These are phyloP conservation scores for Gopherus evgoodei DNA, from an alignment of 2,113 vertebrate species.

Conservation along the genomic window DNA sequence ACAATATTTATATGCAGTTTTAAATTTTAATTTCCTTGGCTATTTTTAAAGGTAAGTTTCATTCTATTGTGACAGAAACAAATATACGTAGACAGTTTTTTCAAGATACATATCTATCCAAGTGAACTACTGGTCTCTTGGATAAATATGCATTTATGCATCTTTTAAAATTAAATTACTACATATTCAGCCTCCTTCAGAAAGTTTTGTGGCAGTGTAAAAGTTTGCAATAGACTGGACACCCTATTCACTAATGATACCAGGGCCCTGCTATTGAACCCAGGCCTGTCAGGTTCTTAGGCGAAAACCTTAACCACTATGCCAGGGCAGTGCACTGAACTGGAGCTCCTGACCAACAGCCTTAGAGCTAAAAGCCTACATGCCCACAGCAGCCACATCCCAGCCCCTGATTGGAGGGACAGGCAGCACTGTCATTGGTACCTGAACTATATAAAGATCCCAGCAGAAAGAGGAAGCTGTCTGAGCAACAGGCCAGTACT, in stretches of 20 bases:
- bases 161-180: background rate
- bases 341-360: background rate
- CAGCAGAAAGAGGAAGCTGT: background rate
- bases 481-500: background rate
- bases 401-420: background rate
- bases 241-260: background rate
- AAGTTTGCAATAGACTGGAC: background rate
- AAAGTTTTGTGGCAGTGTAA: background rate
- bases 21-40: background rate
- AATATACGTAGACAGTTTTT: accelerated
- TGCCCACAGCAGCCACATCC: background rate
- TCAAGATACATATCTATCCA: background rate
- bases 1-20: background rate
- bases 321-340: background rate
- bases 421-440: background rate
- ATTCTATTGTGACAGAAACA: background rate
- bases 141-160: background rate
- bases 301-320: background rate
- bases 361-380: background rate
- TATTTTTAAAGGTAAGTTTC: background rate
- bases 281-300: background rate
- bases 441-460: background rate
- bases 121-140: background rate
- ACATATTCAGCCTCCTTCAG: background rate
- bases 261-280: background rate